phyloP scores from a whole-genome alignment of 1,140 invertebrate species.

The Micrasema longulum region DNA sequence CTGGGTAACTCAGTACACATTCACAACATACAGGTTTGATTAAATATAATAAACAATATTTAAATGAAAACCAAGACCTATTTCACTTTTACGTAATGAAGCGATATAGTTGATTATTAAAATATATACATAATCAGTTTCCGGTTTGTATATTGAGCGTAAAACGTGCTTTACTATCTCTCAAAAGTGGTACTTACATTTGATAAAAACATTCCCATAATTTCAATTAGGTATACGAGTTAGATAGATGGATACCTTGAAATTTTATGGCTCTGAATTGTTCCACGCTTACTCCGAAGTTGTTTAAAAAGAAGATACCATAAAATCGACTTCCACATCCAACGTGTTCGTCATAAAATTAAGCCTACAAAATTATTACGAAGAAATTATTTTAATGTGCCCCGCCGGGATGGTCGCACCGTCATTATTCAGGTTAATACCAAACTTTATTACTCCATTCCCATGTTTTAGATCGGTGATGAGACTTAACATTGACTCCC shows the following conservation, averaged over 20 bases:
- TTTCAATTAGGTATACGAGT: slow-evolving; percentile 23
- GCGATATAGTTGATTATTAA: slow-evolving; percentile 14
- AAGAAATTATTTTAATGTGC: slow-evolving; percentile 38
- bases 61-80: too few species aligned
- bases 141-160: background rate
- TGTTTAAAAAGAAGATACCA: slow-evolving; percentile 6
- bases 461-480: slow-evolving; percentile 19
- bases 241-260: background rate
- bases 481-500: slow-evolving; percentile 32
- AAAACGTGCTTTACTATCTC: slow-evolving; percentile 16
- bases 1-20: too few species aligned
- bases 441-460: slow-evolving; percentile 9
- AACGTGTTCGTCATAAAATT: slow-evolving; percentile 35
- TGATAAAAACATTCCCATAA: slow-evolving; percentile 22
- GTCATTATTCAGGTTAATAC: slow-evolving; percentile 25
- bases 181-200: background rate
- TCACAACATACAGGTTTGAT: too few species aligned
- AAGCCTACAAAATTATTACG: slow-evolving; percentile 33
- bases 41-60: too few species aligned
- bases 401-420: slow-evolving; percentile 1
- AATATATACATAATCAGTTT: slow-evolving; percentile 1
- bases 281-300: background rate
- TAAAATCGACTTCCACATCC: slow-evolving; percentile 28
- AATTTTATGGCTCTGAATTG: slow-evolving; percentile 11
- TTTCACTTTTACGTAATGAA: too few species aligned